These are phyloP conservation scores for Clusia tigrina DNA, from an alignment of 2,888 invertebrate species.

Conservation along the genomic window DNA sequence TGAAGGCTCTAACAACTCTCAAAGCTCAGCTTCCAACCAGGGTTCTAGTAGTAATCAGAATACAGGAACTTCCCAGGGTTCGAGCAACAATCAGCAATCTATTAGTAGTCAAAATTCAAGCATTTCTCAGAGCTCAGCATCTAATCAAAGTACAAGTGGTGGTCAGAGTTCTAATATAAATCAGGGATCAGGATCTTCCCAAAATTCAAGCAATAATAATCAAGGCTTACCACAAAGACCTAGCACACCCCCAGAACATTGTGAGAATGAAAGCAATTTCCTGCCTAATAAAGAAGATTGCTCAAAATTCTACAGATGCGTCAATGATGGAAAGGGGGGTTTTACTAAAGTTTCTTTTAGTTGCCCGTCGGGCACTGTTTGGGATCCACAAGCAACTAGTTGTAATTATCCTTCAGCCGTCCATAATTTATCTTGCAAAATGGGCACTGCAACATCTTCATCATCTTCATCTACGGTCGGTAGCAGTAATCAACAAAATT, in stretches of 20 bases:
- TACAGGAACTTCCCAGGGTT: conserved; percentile 12
- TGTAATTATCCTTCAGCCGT: conserved; percentile 60
- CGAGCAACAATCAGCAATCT: conserved; percentile 23
- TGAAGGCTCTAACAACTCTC: conserved; percentile 22
- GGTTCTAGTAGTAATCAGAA: conserved; percentile 12
- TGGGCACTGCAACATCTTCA: conserved; percentile 13
- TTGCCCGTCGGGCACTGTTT: conserved; percentile 73
- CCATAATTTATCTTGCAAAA: conserved; percentile 52
- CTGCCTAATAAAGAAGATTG: conserved; percentile 66
- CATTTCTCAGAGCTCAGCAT: conserved; percentile 22
- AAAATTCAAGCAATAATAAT: conserved; percentile 21
- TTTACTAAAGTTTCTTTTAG: conserved; percentile 70
- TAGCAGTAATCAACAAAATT: conserved; percentile 25
- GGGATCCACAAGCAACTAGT: conserved; percentile 66
- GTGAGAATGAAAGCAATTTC: conserved; percentile 63
- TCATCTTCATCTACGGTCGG: conserved; percentile 19
- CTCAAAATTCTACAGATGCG: conserved; percentile 74
- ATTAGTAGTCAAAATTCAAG: conserved; percentile 26
- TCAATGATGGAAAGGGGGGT: conserved; percentile 69
- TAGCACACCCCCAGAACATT: conserved; percentile 56
- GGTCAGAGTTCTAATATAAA: conserved; percentile 22
- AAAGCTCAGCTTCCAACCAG: conserved; percentile 16
- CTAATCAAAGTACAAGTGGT: conserved; percentile 13
- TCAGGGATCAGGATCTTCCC: conserved; percentile 22
- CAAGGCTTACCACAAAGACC: conserved; percentile 41